Base-by-base conservation (phyloP, 2,888 invertebrate species). In the Alloscopus bannaensis region DNA sequence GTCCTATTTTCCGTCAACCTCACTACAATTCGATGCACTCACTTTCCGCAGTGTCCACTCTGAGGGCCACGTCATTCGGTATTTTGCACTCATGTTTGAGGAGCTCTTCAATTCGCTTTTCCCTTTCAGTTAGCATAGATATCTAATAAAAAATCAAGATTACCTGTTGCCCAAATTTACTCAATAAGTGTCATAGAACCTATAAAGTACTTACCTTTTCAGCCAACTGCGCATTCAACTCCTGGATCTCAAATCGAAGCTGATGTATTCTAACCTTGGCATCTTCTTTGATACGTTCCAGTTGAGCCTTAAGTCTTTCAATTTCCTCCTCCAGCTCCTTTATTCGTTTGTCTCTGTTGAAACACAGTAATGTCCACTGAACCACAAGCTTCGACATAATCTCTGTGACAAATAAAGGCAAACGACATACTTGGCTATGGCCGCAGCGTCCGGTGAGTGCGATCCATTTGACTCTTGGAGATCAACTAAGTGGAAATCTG, bases 321-420 rank as follows among this genome's bases (percentile, higher is more conserved):
- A 94, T 90, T 88, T 95, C 95, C 83, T 92, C 92, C 88, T 94
- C 93, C 84, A 96, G 90, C 87, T 95, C 94, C 81, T 93, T 93
- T 83, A 96, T 95, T 52, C 95, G 89, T 79, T 92, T 90, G 88
- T 95, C 95, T 73, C 94, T 91, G 86, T 78, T 55, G 55, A 75
- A 42, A 47, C 31, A 69, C 20, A n/a, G n/a, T n/a, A n/a, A n/a
- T n/a, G n/a, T n/a, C n/a, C n/a, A n/a, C n/a, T n/a, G n/a, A n/a
- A 24, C 87, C 88, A 81, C 88, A 87, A 55, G 86, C 86, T 52
- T 79, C 70, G 45, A 42, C 28, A 50, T 52, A n/a, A n/a, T n/a
- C n/a, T n/a, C n/a, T n/a, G n/a, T n/a, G n/a, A n/a, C n/a, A n/a
- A 16, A 29, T 29, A 26, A 16, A 50, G 18, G 55, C 24, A 42